Evolutionary conservation across 2,113 vertebrate genomes (phyloP), one percentile per base, ranked within the genome.

Genomic region (Misgurnus mizolepis): DNA sequence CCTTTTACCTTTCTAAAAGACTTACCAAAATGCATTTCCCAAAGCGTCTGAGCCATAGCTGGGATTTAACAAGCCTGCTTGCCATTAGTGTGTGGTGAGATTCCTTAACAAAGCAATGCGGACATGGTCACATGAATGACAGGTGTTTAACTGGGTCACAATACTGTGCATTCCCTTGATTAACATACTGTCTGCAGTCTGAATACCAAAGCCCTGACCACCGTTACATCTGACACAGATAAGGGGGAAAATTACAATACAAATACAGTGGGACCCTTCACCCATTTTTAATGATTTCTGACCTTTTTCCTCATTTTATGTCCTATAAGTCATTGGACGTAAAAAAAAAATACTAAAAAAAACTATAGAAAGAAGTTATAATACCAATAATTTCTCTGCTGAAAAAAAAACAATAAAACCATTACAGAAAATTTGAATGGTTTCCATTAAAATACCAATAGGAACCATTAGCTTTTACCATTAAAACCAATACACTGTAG

Each of bases 91-190:
- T 49, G 43, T 69, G 55, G 55, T 72, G 53, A 67, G 62, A 73
- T 39, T 76, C 55, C 18, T 45, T 60, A 18, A 66, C 67, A 69
- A 39, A 49, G 18, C 78, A 18, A 27, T 47, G 34, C 72, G 80
- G 45, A 80, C 76, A 83, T 79, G 64, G 61, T 61, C 81, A 83
- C 69, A 55, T 76, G 76, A 67, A 62, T 72, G 64, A 53, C 81
- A 83, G 76, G 81, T 83, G 81, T 79, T 64, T 50, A 79, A 83
- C 79, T 60, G 79, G 76, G 69, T 50, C 81, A 83, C 61, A 9
- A 56, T 47, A 71, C 69, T 82, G 66, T 82, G 67, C 17, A 14
- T 41, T 74, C 62, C 34, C 64, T 27, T 58, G 60, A 70, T 65
- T 67, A 73, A 70, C 18, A 27, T 62, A 55, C 40, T 65, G 64